These are phyloP conservation scores for Drosophila tsacasi DNA, from an alignment of 1,140 invertebrate species.

Conservation along the genomic window DNA sequence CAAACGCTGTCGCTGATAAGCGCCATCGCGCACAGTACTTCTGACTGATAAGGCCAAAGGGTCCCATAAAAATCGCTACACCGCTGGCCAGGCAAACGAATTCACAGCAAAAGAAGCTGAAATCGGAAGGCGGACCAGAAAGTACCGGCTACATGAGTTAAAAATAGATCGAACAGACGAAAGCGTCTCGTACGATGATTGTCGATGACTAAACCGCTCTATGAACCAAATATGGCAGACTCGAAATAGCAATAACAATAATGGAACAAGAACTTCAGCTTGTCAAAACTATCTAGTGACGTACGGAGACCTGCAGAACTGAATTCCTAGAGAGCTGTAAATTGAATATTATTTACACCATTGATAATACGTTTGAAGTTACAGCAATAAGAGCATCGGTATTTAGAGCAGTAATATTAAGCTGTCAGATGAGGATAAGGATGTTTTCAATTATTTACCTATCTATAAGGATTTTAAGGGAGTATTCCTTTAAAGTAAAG, in stretches of 20 bases:
- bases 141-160: conserved; percentile 20
- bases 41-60: conserved; percentile 46
- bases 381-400: neutral
- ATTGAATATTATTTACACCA: neutral
- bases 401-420: too few relatives aligned
- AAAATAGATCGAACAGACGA: conserved; percentile 52
- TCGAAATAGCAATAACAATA: neutral
- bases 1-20: conserved; percentile 48
- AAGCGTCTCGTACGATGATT: conserved; percentile 37
- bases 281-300: neutral
- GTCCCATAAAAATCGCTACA: conserved; percentile 16
- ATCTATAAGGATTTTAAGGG: neutral
- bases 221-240: conserved; percentile 49
- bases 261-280: neutral
- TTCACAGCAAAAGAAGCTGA: conserved; percentile 16
- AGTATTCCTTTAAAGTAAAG: too few relatives aligned
- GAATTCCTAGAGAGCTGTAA: neutral
- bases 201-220: conserved; percentile 52
- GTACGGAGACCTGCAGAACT: neutral
- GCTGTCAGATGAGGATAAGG: neutral
- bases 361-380: neutral
- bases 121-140: conserved; percentile 22
- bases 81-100: conserved; percentile 13
- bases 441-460: neutral
- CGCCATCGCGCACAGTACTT: conserved; percentile 11